Base-by-base conservation (phyloP, 2,888 invertebrate species). In the Malacosoma neustria region DNA sequence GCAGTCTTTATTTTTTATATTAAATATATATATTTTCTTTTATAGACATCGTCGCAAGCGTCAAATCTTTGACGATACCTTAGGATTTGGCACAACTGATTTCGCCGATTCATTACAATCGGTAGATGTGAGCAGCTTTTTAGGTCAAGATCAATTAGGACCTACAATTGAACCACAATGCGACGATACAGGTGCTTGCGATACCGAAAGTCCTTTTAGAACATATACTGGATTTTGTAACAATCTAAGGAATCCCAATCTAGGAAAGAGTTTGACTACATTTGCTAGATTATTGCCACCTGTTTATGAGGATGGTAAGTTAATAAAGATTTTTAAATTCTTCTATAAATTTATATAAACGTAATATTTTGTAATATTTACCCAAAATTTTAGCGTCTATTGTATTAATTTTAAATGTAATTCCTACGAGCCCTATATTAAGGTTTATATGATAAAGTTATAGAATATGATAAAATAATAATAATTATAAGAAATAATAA, bases 171-270 rank as follows among this genome's bases (percentile, higher is more conserved):
- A 91, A 33, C 88, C 91, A 0, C 89, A 90, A 36, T 94, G 95
- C 43, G 92, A 93, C 29, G 92, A 93, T 38, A 85, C 81, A 0
- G 87, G 89, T 0, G 85, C 91, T 2, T 96, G 96, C 57, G 93
- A 95, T 53, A 87, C 90, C 4, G 89, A 87, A 29, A 88, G 79
- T 3, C 92, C 91, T 0, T 93, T 91, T 72, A 87, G 94, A 50
- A 90, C 92, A 0, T 89, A 92, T 42, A 92, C 93, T 0, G 96
- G 96, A 0, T 92, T 93, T 55, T 97, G 97, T 62, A 97, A 97
- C 60, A 97, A 97, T 63, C 70, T 96, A 35, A 88, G 93, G 22
- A 93, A 94, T 60, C 95, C 96, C 0, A 89, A 88, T 39, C 89
- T 93, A 57, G 97, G 95, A 11, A 93, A 94, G 63, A 92, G 95